Evolutionary conservation across 2,797 vertebrate genomes (phyloP).

Genomic region (Thunnus albacares): DNA sequence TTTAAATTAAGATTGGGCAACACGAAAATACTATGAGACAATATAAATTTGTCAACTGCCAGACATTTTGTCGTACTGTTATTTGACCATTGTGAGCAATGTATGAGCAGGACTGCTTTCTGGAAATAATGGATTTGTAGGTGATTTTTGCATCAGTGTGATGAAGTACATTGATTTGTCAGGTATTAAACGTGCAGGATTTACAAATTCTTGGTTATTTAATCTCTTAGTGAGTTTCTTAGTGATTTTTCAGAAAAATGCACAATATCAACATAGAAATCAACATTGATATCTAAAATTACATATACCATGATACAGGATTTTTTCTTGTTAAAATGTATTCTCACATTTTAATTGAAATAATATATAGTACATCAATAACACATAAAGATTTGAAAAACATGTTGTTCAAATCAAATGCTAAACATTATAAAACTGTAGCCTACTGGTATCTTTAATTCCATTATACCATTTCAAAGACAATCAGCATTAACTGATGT

Average conservation of each 20-base stretch:
- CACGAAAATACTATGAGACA: background rate
- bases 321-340: background rate
- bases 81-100: background rate
- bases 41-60: background rate
- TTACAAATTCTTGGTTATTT: background rate
- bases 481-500: background rate
- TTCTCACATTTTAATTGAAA: background rate
- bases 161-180: conserved; percentile 14
- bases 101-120: background rate
- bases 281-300: background rate
- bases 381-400: too few species aligned
- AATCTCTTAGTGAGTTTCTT: background rate
- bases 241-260: background rate
- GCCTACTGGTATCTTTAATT: background rate
- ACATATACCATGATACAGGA: background rate
- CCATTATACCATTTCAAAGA: background rate
- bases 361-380: background rate
- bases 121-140: conserved; percentile 5
- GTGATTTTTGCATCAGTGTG: conserved; percentile 6
- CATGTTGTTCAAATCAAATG: background rate
- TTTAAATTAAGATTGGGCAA: background rate
- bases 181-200: conserved; percentile 3
- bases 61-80: background rate
- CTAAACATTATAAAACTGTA: background rate
- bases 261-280: background rate